Conservation (phyloP, 2,113 vertebrate species). For the Lophura nycthemera region DNA sequence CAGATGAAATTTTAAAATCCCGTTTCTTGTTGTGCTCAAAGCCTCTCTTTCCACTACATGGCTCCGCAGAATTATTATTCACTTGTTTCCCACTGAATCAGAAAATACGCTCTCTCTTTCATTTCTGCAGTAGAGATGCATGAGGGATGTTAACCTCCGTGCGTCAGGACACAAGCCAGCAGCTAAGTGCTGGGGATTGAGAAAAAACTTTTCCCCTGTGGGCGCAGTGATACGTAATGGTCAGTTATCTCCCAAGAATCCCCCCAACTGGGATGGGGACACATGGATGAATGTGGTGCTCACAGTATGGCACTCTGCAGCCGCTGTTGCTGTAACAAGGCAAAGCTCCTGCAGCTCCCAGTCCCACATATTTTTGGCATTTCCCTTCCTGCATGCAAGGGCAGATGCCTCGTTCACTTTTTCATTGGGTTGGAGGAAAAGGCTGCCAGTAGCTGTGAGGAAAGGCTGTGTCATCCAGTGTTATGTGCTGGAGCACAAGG, state of each 20-base stretch:
- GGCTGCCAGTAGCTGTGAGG: background rate
- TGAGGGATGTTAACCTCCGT: background rate
- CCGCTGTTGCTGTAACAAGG: conserved; percentile 36
- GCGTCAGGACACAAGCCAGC: conserved; percentile 33
- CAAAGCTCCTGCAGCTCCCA: background rate
- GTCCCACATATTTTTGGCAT: background rate
- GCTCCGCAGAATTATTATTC: conserved; percentile 80
- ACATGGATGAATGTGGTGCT: background rate
- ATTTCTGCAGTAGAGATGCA: conserved; percentile 43
- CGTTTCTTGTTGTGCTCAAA: conserved; percentile 78
- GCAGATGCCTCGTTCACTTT: background rate
- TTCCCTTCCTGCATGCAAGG: conserved; percentile 29
- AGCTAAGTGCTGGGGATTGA: background rate
- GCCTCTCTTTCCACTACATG: conserved; percentile 78
- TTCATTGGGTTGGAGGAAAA: background rate
- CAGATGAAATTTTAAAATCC: conserved; percentile 83
- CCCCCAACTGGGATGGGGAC: background rate
- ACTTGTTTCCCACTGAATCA: conserved; percentile 78
- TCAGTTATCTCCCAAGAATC: background rate
- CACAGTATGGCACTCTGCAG: background rate
- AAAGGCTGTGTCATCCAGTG: background rate
- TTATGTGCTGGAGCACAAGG: background rate
- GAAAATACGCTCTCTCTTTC: conserved; percentile 73
- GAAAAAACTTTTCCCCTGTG: background rate
- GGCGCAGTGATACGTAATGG: background rate